Conservation (phyloP, 2,888 invertebrate species). For the Phytoseiulus persimilis region DNA sequence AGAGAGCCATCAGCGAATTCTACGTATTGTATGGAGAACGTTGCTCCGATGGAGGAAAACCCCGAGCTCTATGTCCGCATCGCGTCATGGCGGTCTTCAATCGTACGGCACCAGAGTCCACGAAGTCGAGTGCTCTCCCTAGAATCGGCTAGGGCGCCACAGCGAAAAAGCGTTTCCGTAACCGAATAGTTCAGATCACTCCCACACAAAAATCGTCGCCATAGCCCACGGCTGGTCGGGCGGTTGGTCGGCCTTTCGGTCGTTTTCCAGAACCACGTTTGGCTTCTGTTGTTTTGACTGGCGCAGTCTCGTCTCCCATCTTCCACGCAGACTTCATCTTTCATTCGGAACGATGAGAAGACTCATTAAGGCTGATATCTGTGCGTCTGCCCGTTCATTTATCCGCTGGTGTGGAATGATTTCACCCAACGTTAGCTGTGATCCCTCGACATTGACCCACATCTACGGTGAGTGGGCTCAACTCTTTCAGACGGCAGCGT, state of each 20-base stretch:
- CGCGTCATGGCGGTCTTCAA: no score
- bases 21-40: no score
- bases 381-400: not conserved
- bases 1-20: no score
- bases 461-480: not conserved
- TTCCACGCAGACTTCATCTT: not conserved
- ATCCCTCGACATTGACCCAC: conserved; percentile 5
- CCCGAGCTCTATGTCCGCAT: no score
- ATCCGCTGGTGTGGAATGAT: not conserved
- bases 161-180: not conserved
- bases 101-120: no score
- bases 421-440: not conserved
- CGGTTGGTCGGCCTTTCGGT: not conserved
- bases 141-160: not conserved
- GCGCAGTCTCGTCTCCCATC: not conserved
- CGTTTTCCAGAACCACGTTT: not conserved
- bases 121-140: no score
- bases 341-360: not conserved
- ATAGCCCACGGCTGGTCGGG: not conserved
- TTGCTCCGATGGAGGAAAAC: no score
- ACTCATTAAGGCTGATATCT: not conserved
- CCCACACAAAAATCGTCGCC: not conserved
- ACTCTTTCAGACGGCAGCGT: not conserved
- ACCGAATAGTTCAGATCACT: not conserved
- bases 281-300: not conserved